Conservation (phyloP, 2,888 invertebrate species). For the Stictocephala bisonia region DNA sequence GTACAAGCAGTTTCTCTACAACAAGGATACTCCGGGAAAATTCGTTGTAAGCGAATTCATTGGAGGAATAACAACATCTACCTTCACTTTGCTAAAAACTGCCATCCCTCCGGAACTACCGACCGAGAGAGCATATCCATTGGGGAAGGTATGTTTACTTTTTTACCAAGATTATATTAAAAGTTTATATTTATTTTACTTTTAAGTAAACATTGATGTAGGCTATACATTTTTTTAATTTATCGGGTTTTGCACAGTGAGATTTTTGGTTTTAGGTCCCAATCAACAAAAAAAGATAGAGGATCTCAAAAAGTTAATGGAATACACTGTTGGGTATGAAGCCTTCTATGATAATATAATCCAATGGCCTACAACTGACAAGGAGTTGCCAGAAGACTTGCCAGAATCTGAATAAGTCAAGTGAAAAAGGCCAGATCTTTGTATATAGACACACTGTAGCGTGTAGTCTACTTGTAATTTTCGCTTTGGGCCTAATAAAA, state of each 20-base stretch:
- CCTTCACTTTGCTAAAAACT: constrained; percentile 23
- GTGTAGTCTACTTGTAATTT: too few relatives aligned
- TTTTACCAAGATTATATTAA: constrained; percentile 7
- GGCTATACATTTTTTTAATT: constrained; percentile 2
- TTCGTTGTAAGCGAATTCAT: constrained; percentile 18
- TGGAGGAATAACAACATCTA: constrained; percentile 20
- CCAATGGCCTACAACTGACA: constrained; percentile 45
- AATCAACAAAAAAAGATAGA: constrained; percentile 45
- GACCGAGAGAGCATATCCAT: constrained; percentile 19
- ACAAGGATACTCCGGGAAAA: constrained; percentile 26
- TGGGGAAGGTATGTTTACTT: constrained; percentile 29
- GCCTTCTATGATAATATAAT: constrained; percentile 43
- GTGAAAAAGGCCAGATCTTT: constrained; percentile 11
- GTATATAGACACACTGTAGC: too few relatives aligned
- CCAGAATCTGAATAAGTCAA: constrained; percentile 34
- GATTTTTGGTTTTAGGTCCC: constrained; percentile 35
- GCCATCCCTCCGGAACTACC: constrained; percentile 30
- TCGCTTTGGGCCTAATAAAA: too few relatives aligned
- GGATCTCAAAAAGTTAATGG: constrained; percentile 43
- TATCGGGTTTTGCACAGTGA: constrained; percentile 23
- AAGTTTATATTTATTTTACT: constrained; percentile 9
- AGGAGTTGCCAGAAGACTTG: constrained; percentile 34
- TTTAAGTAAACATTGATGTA: not conserved
- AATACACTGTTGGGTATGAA: constrained; percentile 44
- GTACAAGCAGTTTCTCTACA: constrained; percentile 32